Conservation (phyloP, 2,888 invertebrate genomes). For the Atherix ibis region DNA sequence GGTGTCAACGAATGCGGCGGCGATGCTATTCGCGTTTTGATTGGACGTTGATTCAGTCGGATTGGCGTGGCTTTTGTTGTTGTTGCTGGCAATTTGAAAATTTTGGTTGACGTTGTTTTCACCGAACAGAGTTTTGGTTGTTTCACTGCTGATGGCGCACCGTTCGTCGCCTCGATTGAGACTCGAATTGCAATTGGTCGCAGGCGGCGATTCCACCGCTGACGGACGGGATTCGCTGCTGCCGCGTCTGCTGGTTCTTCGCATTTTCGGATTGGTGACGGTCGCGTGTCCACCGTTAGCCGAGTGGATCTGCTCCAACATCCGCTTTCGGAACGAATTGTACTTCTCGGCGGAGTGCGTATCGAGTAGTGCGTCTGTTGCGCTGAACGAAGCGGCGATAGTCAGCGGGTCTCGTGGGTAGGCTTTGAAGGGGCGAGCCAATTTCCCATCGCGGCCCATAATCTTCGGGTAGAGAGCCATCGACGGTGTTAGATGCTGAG, state of each 20-base stretch:
- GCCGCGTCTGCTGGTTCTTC: slow-evolving; percentile 36
- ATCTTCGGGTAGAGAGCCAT: slow-evolving; percentile 15
- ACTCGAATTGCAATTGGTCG: too few species aligned
- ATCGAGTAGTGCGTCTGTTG: slow-evolving; percentile 34
- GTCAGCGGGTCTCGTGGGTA: slow-evolving; percentile 53
- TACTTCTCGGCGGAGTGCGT: slow-evolving; percentile 45
- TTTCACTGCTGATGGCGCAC: too few species aligned
- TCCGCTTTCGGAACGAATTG: slow-evolving; percentile 44
- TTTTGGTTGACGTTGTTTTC: too few species aligned
- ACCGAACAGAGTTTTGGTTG: too few species aligned
- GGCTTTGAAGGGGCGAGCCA: slow-evolving; percentile 49
- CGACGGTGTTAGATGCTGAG: slow-evolving; percentile 10
- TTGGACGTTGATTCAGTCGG: neutral
- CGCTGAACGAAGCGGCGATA: slow-evolving; percentile 40
- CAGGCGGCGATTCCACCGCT: too few species aligned
- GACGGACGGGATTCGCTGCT: too few species aligned
- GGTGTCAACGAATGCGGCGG: neutral
- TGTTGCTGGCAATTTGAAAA: too few species aligned
- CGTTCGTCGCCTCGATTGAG: slow-evolving; percentile 17
- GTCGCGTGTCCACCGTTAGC: slow-evolving; percentile 41
- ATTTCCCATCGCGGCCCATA: slow-evolving; percentile 27
- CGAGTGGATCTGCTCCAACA: slow-evolving; percentile 48
- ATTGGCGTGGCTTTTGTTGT: too few species aligned
- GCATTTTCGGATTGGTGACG: slow-evolving; percentile 54
- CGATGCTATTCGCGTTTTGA: neutral